Conservation (phyloP, 2,888 invertebrate species). For the Pelosia muscerda region DNA sequence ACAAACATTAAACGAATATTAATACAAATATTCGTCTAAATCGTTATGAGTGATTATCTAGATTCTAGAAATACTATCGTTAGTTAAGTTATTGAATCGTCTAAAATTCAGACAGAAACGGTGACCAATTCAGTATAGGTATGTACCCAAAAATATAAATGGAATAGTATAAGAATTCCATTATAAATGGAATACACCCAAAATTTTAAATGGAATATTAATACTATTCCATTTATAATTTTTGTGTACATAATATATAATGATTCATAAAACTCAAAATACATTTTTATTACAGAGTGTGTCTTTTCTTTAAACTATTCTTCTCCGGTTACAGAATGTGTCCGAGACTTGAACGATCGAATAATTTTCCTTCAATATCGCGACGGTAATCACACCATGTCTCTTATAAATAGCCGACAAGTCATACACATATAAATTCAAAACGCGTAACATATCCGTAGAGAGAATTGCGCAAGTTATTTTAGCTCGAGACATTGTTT, state of each 20-base stretch:
- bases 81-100: too few species aligned
- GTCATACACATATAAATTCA: slow-evolving; percentile 27
- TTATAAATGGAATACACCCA: not conserved
- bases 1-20: too few species aligned
- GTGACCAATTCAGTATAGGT: not conserved
- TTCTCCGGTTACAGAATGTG: slow-evolving; percentile 9
- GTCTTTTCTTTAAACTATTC: slow-evolving; percentile 43
- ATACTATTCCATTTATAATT: too few species aligned
- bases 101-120: too few species aligned
- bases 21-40: too few species aligned
- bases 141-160: not conserved
- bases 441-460: slow-evolving; percentile 27
- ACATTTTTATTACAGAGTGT: slow-evolving; percentile 32
- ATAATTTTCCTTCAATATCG: slow-evolving; percentile 24
- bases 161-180: too few species aligned
- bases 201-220: too few species aligned
- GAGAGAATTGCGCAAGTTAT: slow-evolving; percentile 31
- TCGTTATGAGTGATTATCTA: too few species aligned
- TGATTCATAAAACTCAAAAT: slow-evolving; percentile 36
- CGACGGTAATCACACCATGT: slow-evolving; percentile 21
- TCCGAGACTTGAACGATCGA: not conserved
- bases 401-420: slow-evolving; percentile 21
- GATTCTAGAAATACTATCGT: too few species aligned
- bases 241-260: too few species aligned
- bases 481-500: slow-evolving; percentile 30